Evolutionary conservation across 2,888 invertebrate species (phyloP).

Genomic region (Cybosia mesomella): DNA sequence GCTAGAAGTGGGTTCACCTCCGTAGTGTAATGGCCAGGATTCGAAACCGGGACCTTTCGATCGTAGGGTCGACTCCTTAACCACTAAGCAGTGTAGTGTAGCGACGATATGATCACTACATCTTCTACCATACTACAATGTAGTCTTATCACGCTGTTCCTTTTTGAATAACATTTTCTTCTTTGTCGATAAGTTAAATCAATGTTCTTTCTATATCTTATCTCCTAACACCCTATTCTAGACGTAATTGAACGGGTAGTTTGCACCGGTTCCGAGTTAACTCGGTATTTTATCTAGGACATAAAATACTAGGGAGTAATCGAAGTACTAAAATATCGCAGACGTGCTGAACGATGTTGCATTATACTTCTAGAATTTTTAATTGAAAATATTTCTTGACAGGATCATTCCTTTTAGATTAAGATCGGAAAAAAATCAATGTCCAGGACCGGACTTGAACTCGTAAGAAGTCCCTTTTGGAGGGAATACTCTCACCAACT

Average conservation of each 20-base stretch:
- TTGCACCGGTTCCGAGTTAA: slow-evolving; percentile 2
- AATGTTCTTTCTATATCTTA: not conserved
- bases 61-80: no score
- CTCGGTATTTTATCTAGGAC: slow-evolving; percentile 10
- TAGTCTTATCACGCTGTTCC: not conserved
- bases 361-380: not conserved
- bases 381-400: not conserved
- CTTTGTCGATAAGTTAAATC: not conserved
- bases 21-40: no score
- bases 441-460: no score
- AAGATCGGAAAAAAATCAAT: no score
- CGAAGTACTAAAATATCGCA: slow-evolving; percentile 9
- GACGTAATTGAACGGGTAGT: slow-evolving; percentile 9
- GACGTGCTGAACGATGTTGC: slow-evolving; percentile 3
- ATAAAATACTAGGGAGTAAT: slow-evolving; percentile 10
- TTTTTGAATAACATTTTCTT: not conserved
- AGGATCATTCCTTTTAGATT: not conserved
- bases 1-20: no score
- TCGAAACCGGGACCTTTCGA: no score
- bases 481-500: no score
- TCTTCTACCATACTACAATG: not conserved
- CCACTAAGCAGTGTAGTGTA: no score
- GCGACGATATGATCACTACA: no score
- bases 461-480: no score
- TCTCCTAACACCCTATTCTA: not conserved